Conservation (phyloP, 2,113 vertebrate species). For the Stegostoma tigrinum region DNA sequence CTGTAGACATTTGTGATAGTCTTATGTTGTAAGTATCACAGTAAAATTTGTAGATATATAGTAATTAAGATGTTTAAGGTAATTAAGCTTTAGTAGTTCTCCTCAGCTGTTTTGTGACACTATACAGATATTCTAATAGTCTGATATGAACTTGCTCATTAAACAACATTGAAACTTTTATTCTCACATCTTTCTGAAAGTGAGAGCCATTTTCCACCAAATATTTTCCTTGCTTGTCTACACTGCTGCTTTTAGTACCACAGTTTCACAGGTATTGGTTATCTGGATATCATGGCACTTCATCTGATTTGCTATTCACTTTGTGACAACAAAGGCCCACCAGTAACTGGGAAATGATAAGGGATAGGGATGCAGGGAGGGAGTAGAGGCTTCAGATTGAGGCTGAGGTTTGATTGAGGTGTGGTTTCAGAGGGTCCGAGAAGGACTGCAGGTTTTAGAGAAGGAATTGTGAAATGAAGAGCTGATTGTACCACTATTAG, state of each 20-base stretch:
- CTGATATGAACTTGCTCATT: background rate
- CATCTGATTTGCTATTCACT: too few relatives aligned
- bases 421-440: too few relatives aligned
- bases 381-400: too few relatives aligned
- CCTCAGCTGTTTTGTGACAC: background rate
- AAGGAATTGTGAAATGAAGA: too few relatives aligned
- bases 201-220: background rate
- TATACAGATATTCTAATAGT: background rate
- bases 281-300: too few relatives aligned
- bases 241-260: background rate
- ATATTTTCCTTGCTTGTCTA: too few relatives aligned
- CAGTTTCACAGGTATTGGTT: background rate
- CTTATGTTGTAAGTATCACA: background rate
- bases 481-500: too few relatives aligned
- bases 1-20: background rate
- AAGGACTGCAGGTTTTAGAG: too few relatives aligned
- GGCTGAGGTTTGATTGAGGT: too few relatives aligned
- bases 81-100: background rate
- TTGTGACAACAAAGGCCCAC: too few relatives aligned
- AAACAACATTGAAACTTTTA: background rate
- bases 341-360: too few relatives aligned
- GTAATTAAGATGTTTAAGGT: constrained; percentile 6
- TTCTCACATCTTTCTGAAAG: background rate
- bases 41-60: background rate
- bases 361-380: too few relatives aligned